Evolutionary conservation across 2,888 invertebrate species (phyloP).

Genomic region (Drosophila maculinotata): DNA sequence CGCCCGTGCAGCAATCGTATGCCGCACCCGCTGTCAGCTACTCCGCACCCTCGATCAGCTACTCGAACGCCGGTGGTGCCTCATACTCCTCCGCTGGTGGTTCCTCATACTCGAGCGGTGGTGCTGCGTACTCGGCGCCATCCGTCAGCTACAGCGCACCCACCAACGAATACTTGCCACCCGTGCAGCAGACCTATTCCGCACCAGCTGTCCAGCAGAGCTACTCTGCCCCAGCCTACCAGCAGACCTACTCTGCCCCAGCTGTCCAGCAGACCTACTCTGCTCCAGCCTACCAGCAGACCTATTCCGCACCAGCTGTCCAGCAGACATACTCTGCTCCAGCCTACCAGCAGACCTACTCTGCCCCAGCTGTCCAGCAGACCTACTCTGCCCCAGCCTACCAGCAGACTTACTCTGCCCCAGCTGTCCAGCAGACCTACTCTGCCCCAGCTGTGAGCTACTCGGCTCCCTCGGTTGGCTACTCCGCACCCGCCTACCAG

Average conservation of each 20-base stretch:
- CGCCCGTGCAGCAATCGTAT: slow-evolving; percentile 65
- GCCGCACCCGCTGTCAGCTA: slow-evolving; percentile 40
- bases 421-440: slow-evolving; percentile 16
- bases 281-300: slow-evolving; percentile 37
- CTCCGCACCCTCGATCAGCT: slow-evolving; percentile 9
- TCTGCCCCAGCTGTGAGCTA: slow-evolving; percentile 44
- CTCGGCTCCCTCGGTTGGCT: slow-evolving; percentile 41
- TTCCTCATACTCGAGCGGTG: slow-evolving; percentile 6
- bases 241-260: slow-evolving; percentile 49
- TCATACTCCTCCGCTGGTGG: slow-evolving; percentile 19
- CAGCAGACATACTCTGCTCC: too few species aligned
- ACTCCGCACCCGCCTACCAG: slow-evolving; percentile 41
- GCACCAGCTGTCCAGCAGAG: slow-evolving; percentile 54
- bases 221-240: slow-evolving; percentile 54
- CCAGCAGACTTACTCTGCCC: slow-evolving; percentile 15
- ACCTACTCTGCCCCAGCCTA: slow-evolving; percentile 49
- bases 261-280: too few species aligned
- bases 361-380: slow-evolving; percentile 18
- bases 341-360: slow-evolving; percentile 20
- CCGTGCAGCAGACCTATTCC: slow-evolving; percentile 52
- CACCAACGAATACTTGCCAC: slow-evolving; percentile 44
- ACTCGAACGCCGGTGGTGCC: background rate
- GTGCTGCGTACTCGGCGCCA: slow-evolving; percentile 43
- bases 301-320: slow-evolving; percentile 40
- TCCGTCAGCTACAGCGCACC: slow-evolving; percentile 48